phyloP scores from a whole-genome alignment of 2,113 vertebrate species.

The Anoura caudifer region DNA sequence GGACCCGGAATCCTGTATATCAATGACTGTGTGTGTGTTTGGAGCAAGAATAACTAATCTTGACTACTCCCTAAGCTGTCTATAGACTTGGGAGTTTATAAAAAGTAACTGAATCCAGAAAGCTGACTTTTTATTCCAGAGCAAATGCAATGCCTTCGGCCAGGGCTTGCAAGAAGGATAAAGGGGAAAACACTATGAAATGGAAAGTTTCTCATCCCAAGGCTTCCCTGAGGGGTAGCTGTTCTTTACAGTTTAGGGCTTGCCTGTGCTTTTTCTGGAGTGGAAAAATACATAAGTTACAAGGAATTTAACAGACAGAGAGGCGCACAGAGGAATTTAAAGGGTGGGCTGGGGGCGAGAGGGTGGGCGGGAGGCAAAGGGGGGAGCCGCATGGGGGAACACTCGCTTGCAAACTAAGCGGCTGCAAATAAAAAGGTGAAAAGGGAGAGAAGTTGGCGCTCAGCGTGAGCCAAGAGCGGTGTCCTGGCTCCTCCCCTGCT shows the following conservation, averaged over 20 bases:
- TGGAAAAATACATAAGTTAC: slow-evolving; percentile 57
- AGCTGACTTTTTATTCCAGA: not conserved
- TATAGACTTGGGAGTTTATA: not conserved
- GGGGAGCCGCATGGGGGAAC: not conserved
- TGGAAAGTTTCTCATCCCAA: slow-evolving; percentile 56
- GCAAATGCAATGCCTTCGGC: not conserved
- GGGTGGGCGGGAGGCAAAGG: not conserved
- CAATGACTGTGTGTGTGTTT: not conserved
- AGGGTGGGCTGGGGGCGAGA: not conserved
- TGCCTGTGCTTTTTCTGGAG: slow-evolving; percentile 21
- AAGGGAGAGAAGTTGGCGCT: not conserved
- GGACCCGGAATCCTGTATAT: not conserved
- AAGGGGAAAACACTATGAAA: not conserved
- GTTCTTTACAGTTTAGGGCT: not conserved
- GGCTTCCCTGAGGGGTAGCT: slow-evolving; percentile 17
- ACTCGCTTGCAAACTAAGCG: not conserved
- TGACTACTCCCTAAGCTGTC: not conserved
- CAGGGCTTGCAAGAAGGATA: not conserved
- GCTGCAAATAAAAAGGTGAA: not conserved
- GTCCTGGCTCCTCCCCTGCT: slow-evolving; percentile 38
- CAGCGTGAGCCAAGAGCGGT: not conserved
- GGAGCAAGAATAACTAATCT: not conserved
- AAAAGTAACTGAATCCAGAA: not conserved
- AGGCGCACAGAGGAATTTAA: slow-evolving; percentile 25
- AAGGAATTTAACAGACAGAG: slow-evolving; percentile 20